A percentile compares a stretch with the other conserved stretches of the same genome.
Evolutionary conservation across 1,140 invertebrate species (phyloP).

Genomic region (honey bee (Apis mellifera)): DNA sequence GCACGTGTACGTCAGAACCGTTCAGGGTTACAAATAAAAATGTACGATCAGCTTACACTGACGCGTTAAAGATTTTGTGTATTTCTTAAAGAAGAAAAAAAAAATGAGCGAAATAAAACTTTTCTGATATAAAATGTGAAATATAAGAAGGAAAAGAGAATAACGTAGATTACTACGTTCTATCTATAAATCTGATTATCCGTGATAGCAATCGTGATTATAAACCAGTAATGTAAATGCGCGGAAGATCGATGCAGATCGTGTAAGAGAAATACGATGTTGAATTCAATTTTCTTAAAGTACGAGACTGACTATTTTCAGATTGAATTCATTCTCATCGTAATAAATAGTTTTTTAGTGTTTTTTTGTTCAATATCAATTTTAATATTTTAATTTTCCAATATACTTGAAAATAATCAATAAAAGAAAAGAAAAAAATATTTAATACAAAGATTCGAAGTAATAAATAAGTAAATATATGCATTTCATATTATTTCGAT

Average conservation of each 20-base stretch:
- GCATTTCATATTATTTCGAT: too few relatives aligned
- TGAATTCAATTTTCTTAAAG: not conserved
- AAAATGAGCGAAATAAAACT: too few relatives aligned
- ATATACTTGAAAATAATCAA: too few relatives aligned
- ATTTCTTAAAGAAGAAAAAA: too few relatives aligned
- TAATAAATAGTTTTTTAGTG: too few relatives aligned
- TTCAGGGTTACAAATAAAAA: not conserved
- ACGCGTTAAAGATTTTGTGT: not conserved
- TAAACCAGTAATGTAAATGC: conserved; percentile 1
- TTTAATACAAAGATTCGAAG: too few relatives aligned
- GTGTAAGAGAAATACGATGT: not conserved
- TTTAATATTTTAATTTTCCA: too few relatives aligned
- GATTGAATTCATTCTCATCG: not conserved
- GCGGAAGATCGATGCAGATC: not conserved
- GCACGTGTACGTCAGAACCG: not conserved
- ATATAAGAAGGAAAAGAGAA: not conserved
- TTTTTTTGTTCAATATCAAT: too few relatives aligned
- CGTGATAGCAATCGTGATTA: not conserved
- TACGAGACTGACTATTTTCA: not conserved
- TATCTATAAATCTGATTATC: not conserved
- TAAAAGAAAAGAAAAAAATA: too few relatives aligned
- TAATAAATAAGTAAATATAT: too few relatives aligned
- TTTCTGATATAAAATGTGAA: not conserved
- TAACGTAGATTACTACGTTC: not conserved
- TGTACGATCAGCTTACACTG: not conserved